Evolutionary conservation across 2,888 invertebrate species (phyloP), one percentile per base, ranked within the genome.

Genomic region (Geotrupes spiniger): DNA sequence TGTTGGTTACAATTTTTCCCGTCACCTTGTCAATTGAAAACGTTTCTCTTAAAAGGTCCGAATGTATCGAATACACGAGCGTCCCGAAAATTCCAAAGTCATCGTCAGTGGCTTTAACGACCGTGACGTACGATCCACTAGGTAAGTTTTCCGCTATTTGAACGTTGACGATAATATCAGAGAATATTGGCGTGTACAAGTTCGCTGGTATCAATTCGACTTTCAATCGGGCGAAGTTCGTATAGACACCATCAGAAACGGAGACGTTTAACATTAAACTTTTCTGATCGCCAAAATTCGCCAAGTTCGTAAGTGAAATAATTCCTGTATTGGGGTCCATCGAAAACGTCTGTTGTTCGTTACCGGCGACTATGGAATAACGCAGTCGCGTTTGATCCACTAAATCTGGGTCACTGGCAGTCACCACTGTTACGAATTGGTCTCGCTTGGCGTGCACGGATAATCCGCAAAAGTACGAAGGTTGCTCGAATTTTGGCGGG

Each of bases 181-280:
- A 79, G 72, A 96, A 95, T 53, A 79, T 78, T 6, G 95, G 95
- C 58, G 87, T 78, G 69, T 85, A 81, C 57, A 80, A 78, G 76
- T 95, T 95, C 52, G 88, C 85, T 5, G 91, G 84, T 49, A 88
- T 75, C 53, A 87, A 79, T 63, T 87, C 81, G 39, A 92, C 85
- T 75, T 88, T 88, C 10, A 91, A 80, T 56, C 90, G 77, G 1
- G 92, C 85, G 73, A 89, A 95, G 56, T 85, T 89, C 4, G 92
- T 93, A 75, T 93, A 95, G 27, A 96, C 92, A 25, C 96, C 96
- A 76, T 98, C 97, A 45, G 92, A 91, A 28, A 93, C 96, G 1
- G 95, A 95, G 25, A 97, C 86, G 76, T 97, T 97, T 49, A 97
- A 78, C 50, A 83, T 74, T 63, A 84, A 83, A 42, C 78, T 75